Percentiles rank a stretch among this genome's conserved stretches.
Conservation (phyloP, 92 coral and sea anemone species). For the Phymanthus crucifer region DNA sequence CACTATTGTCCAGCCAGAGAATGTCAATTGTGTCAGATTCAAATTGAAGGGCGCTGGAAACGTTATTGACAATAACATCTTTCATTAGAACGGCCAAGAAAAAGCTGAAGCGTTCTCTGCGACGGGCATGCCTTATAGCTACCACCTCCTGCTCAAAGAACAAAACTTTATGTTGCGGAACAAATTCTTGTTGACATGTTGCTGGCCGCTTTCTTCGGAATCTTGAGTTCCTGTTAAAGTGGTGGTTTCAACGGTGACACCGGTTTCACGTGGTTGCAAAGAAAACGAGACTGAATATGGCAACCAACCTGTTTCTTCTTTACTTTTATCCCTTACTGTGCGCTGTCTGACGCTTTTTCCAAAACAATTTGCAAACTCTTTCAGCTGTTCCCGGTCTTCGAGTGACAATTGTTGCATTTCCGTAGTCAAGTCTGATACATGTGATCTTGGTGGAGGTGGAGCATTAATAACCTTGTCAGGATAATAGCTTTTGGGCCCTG, state of each 20-base stretch:
- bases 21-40: slow-evolving; percentile 1
- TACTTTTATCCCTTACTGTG: slow-evolving; percentile 47
- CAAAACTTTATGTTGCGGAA: slow-evolving; percentile 15
- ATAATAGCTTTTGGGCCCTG: slow-evolving; percentile 54
- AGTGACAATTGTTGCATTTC: slow-evolving; percentile 11
- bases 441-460: slow-evolving; percentile 11
- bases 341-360: slow-evolving; percentile 46
- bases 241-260: slow-evolving; percentile 24
- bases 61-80: slow-evolving; percentile 36
- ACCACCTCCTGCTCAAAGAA: slow-evolving; percentile 37
- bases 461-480: slow-evolving; percentile 31
- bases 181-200: background rate
- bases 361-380: slow-evolving; percentile 40
- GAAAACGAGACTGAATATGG: slow-evolving; percentile 53
- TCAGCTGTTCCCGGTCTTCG: slow-evolving; percentile 11
- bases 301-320: slow-evolving; percentile 47
- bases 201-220: slow-evolving; percentile 22
- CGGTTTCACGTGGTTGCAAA: slow-evolving; percentile 26
- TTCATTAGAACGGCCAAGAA: slow-evolving; percentile 44
- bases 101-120: slow-evolving; percentile 48
- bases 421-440: background rate
- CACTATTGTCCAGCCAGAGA: slow-evolving; percentile 48
- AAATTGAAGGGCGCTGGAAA: slow-evolving; percentile 3
- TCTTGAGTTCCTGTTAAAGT: slow-evolving; percentile 21
- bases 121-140: slow-evolving; percentile 45